Evolutionary conservation across 2,888 invertebrate species (phyloP), one percentile per base, ranked within the genome.

Genomic region (Ellobium chinense): DNA sequence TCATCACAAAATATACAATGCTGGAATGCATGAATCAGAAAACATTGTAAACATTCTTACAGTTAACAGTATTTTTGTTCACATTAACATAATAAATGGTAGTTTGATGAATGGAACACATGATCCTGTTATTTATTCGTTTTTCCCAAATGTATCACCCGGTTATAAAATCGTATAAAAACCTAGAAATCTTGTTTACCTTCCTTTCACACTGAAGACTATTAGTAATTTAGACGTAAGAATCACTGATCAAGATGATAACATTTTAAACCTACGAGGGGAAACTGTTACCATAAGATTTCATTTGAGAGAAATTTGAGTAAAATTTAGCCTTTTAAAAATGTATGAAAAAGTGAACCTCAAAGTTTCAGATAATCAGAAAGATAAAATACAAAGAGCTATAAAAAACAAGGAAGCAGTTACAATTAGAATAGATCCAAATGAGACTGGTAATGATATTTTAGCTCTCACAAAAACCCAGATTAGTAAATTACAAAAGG

Each of bases 111-210:
- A 82, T 63, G 81, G 76, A 4, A 9, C 36, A 56, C 14, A 5
- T 12, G 36, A 74, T 46, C 62, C 56, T n/a, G 70, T 70, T 14
- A 83, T 79, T 18, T 82, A 83, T 76, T 73, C 72, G 5, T 83
- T 83, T 37, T 83, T 83, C 34, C 75, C 83, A 37, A 77, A 73
- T 73, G 80, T 82, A 31, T 66, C 69, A 24, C 77, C 82, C 4
- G 84, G 82, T 18, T 78, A 80, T 39, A 83, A 83, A 81, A 83
- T 84, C 24, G 46, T 82, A 46, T 73, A 82, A 69, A 73, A 2
- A 24, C 82, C 80, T 34, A 27, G 56, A 27, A 79, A 84, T 58
- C 65, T 68, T 34, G 63, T 83, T 36, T 83, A 79, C 78, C 77
- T 83, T 29, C 83, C 82, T 34, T 29, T 82, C 12, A 36, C 46